phyloP scores from a whole-genome alignment of 2,888 invertebrate genomes.

The Asteroscopus sphinx region DNA sequence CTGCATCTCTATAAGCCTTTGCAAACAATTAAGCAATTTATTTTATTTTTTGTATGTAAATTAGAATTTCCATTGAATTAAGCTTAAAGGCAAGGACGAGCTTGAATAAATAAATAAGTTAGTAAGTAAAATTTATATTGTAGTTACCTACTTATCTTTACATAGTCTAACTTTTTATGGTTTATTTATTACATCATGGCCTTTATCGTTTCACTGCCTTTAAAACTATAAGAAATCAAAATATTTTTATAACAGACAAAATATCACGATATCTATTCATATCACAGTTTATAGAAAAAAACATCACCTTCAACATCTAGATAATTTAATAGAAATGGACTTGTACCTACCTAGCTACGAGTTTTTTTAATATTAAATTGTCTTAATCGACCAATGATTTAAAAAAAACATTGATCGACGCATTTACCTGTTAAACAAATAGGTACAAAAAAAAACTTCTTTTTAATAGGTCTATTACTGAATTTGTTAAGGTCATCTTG shows the following conservation, averaged over 20 bases:
- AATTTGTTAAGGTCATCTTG: conserved; percentile 29
- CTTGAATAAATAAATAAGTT: conserved; percentile 3
- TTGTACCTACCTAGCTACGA: too few species aligned
- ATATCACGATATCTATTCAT: too few species aligned
- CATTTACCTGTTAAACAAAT: background rate
- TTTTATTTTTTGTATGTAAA: too few species aligned
- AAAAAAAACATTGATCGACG: too few species aligned
- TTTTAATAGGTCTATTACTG: conserved; percentile 23
- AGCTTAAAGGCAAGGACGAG: background rate
- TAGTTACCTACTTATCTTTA: background rate
- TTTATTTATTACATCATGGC: background rate
- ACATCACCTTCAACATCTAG: too few species aligned
- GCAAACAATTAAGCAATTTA: conserved; percentile 1
- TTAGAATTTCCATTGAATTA: background rate
- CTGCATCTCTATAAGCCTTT: conserved; percentile 3
- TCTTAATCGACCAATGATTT: too few species aligned
- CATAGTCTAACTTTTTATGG: background rate
- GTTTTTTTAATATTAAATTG: conserved; percentile 7
- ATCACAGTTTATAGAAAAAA: too few species aligned
- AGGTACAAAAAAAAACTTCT: too few species aligned
- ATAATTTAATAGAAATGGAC: too few species aligned
- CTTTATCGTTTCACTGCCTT: background rate
- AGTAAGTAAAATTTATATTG: conserved; percentile 1
- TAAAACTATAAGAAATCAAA: background rate
- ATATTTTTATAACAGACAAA: too few species aligned